A percentile compares a stretch with the other conserved stretches of the same genome.
These are phyloP conservation scores for Drosophila meridionalis DNA, from an alignment of 2,888 invertebrate species.

Conservation along the genomic window DNA sequence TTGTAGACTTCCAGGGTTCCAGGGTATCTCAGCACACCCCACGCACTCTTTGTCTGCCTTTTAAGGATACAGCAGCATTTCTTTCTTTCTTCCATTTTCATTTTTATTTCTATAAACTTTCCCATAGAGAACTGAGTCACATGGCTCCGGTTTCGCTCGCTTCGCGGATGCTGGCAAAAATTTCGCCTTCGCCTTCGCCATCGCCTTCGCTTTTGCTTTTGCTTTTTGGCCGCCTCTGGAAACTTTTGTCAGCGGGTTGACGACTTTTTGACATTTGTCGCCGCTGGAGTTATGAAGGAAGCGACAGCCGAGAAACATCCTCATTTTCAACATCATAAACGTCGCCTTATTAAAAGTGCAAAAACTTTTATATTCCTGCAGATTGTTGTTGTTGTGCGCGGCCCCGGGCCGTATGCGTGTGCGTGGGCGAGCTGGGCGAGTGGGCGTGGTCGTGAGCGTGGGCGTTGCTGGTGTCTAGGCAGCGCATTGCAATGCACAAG, in stretches of 20 bases:
- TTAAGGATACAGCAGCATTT: not conserved
- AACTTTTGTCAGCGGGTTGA: slow-evolving; percentile 55
- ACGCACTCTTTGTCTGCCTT: not conserved
- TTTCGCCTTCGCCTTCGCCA: slow-evolving; percentile 4
- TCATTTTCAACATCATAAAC: slow-evolving; percentile 65
- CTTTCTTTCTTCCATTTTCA: not conserved
- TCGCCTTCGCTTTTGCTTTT: not conserved
- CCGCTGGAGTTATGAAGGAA: slow-evolving; percentile 36
- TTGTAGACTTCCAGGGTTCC: not conserved
- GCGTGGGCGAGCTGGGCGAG: not conserved
- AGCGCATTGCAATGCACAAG: slow-evolving; percentile 15
- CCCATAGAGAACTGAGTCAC: not conserved
- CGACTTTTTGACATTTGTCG: slow-evolving; percentile 76
- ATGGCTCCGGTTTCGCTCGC: not conserved
- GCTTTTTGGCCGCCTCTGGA: slow-evolving; percentile 9
- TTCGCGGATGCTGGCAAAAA: not conserved
- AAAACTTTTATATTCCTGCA: slow-evolving; percentile 59
- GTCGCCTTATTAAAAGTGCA: slow-evolving; percentile 77
- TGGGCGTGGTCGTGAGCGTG: slow-evolving; percentile 3
- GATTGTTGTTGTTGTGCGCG: slow-evolving; percentile 32
- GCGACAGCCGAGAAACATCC: slow-evolving; percentile 37
- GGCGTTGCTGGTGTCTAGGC: slow-evolving; percentile 12
- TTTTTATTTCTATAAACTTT: not conserved
- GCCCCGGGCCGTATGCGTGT: not conserved
- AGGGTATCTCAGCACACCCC: not conserved